These are phyloP conservation scores for Babyrousa celebensis DNA, from an alignment of 2,797 vertebrate species.

Conservation along the genomic window DNA sequence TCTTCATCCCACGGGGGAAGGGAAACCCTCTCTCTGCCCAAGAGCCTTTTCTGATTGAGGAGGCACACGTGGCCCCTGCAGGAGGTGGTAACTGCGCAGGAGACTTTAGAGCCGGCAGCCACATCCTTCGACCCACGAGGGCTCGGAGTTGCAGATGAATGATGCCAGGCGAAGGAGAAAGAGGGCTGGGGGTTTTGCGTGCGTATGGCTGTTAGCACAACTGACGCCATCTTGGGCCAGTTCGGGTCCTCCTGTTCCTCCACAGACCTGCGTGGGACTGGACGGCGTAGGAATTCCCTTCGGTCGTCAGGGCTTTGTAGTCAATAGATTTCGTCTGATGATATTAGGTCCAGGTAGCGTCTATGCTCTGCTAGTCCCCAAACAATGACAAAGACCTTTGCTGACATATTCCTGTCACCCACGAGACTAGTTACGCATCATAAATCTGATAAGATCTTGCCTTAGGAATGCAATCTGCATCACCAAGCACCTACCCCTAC, in stretches of 20 bases:
- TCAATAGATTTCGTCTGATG: too few relatives aligned
- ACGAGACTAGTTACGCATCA: too few relatives aligned
- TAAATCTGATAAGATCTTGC: not conserved
- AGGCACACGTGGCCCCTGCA: not conserved
- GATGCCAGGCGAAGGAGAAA: not conserved
- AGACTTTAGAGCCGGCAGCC: rapidly evolving
- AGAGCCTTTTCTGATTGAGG: not conserved
- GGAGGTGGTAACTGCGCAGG: not conserved
- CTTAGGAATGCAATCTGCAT: not conserved
- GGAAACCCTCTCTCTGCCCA: not conserved
- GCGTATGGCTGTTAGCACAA: not conserved
- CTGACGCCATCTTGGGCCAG: not conserved
- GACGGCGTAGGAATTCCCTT: not conserved
- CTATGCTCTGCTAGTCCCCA: not conserved
- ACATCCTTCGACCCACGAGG: rapidly evolving
- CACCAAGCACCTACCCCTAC: not conserved
- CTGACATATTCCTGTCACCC: not conserved
- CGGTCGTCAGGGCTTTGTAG: not conserved
- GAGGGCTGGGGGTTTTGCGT: not conserved
- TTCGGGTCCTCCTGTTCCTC: not conserved
- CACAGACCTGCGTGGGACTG: not conserved
- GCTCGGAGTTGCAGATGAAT: not conserved
- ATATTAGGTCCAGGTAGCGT: not conserved
- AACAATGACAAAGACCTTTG: not conserved
- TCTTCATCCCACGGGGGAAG: rapidly evolving